Conservation (phyloP, 2,113 vertebrate species). For the Erythrolamprus reginae region DNA sequence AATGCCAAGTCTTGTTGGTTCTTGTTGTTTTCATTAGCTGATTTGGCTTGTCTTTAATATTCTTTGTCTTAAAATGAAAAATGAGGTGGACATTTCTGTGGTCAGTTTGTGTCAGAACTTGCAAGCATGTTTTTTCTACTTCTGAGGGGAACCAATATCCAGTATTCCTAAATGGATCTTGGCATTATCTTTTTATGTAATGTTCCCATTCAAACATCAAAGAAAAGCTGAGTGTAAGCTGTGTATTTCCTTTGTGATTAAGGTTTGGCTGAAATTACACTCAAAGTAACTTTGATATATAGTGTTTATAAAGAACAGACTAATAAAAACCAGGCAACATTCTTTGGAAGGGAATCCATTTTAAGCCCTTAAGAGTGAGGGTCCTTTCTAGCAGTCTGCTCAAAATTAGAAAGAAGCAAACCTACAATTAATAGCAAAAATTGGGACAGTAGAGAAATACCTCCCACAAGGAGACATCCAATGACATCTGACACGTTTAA, state of each 20-base stretch:
- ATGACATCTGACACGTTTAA: not conserved
- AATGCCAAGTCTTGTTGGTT: not conserved
- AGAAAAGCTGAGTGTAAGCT: not conserved
- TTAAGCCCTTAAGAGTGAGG: not conserved
- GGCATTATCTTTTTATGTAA: not conserved
- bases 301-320: not conserved
- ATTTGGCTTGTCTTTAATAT: not conserved
- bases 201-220: not conserved
- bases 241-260: not conserved
- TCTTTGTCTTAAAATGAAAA: not conserved
- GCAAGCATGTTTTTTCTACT: not conserved
- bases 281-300: not conserved
- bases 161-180: not conserved
- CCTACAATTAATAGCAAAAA: not conserved
- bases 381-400: not conserved
- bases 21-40: not conserved
- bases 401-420: not conserved
- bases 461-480: not conserved
- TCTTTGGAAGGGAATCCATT: not conserved
- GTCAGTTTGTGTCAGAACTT: not conserved
- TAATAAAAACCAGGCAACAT: not conserved
- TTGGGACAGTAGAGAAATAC: not conserved
- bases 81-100: not conserved
- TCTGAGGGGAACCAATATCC: not conserved
- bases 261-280: not conserved